Base-by-base conservation (phyloP, 1,140 invertebrate species). In the Drosophila kikkawai region DNA sequence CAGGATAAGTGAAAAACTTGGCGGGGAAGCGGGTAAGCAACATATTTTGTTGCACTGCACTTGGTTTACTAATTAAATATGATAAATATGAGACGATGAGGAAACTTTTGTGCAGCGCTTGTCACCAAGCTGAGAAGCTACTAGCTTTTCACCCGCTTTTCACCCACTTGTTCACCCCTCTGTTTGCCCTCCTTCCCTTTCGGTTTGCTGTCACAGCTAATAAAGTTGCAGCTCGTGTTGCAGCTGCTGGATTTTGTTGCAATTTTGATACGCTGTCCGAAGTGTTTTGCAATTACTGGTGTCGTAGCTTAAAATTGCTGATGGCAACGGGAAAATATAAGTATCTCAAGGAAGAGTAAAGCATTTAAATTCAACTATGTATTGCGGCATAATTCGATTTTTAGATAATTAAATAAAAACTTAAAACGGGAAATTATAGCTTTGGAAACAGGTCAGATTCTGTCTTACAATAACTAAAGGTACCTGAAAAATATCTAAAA, bases 41-140 rank as follows among this genome's bases (percentile, higher is more conserved):
- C 47, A 75, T 80, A 80, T 80, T 80, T 75, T 80, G 61, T 80
- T 80, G 69, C 78, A 67, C 45, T 74, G 58, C 55, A 42, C 55
- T 59, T 55, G 60, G 76, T 39, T 79, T 55, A 81, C 85, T 88
- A 88, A 88, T 88, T 88, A 85, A 88, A 88, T 88, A 90, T 79
- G 80, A 90, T 81, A 88, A 86, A 88, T 86, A 87, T 80, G 84
- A 86, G 80, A 80, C 67, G 83, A 68, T 57, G 60, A 48, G 61
- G 57, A 64, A 87, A 75, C 53, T 87, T 82, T 82, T 73, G 61
- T 53, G 79, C 73, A 45, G 50, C 67, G 70, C 78, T 66, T 90
- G 84, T 90, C 85, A 81, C 82, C 84, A 79, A 41, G 65, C 75
- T 73, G 70, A 75, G 75, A 36, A 44, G 17, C 29, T 45, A 45